Percentiles rank a stretch among this genome's conserved stretches.
Evolutionary conservation across 2,113 vertebrate genomes (phyloP).

Genomic region (Oncorhynchus tshawytscha): DNA sequence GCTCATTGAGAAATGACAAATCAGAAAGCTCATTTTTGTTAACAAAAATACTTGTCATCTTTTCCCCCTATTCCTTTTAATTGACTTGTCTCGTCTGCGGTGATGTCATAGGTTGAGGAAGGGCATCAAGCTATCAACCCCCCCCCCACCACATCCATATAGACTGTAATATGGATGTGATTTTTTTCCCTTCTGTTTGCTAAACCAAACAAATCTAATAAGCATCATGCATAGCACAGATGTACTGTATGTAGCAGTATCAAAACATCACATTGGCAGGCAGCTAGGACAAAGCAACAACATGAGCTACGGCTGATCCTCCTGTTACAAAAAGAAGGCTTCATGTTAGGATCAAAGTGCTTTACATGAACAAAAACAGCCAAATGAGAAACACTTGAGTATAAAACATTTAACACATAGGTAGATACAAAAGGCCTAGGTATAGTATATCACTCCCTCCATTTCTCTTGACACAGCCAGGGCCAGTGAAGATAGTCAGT

Average conservation of each 20-base stretch:
- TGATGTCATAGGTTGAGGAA: too few relatives aligned
- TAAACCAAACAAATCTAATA: neutral
- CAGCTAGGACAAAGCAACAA: slow-evolving; percentile 42
- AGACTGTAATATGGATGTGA: too few relatives aligned
- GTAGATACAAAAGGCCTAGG: slow-evolving; percentile 24
- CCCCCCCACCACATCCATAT: too few relatives aligned
- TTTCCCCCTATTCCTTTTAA: neutral
- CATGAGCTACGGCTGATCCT: slow-evolving; percentile 28
- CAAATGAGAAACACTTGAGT: slow-evolving; percentile 24
- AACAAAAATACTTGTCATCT: neutral
- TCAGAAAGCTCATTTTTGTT: neutral
- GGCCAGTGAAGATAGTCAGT: too few relatives aligned
- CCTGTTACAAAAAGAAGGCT: slow-evolving; percentile 31
- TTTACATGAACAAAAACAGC: slow-evolving; percentile 43
- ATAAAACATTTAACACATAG: slow-evolving; percentile 52
- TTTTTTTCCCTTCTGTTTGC: too few relatives aligned
- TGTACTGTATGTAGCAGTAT: slow-evolving; percentile 4
- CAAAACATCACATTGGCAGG: slow-evolving; percentile 62
- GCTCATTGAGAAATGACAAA: neutral
- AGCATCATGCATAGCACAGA: neutral
- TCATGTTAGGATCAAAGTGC: slow-evolving; percentile 46
- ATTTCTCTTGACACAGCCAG: too few relatives aligned
- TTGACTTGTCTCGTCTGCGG: neutral
- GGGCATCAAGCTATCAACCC: too few relatives aligned
- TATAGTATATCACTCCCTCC: too few relatives aligned